These are phyloP conservation scores for Leptopilina myrica DNA, from an alignment of 2,888 invertebrate species.

Conservation along the genomic window DNA sequence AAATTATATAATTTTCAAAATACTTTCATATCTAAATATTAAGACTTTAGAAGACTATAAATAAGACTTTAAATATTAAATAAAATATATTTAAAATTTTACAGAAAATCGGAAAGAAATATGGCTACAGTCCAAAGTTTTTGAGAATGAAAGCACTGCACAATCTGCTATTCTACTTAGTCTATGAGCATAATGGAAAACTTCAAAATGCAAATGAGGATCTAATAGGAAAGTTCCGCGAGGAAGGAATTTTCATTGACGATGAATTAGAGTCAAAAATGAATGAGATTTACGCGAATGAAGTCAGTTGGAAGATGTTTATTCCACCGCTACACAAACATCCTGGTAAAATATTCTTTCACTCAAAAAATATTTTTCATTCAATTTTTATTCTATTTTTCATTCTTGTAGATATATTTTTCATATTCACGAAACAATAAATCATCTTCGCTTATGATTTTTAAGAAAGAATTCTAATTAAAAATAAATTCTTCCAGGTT, in stretches of 20 bases:
- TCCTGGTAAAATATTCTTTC: constrained; percentile 69
- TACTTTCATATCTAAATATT: too few relatives aligned
- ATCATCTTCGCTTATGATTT: too few relatives aligned
- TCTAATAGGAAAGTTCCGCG: constrained; percentile 64
- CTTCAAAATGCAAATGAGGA: constrained; percentile 48
- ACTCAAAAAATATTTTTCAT: neutral
- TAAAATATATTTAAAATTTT: constrained; percentile 37
- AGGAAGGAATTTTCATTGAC: constrained; percentile 67
- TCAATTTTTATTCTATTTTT: neutral
- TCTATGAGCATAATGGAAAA: constrained; percentile 79
- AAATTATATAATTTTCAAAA: neutral
- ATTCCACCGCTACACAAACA: constrained; percentile 83
- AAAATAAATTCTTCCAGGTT: constrained; percentile 71
- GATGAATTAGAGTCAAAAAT: constrained; percentile 76
- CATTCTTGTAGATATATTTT: too few relatives aligned
- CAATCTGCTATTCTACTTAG: constrained; percentile 84
- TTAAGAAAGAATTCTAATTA: constrained; percentile 8
- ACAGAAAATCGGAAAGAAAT: constrained; percentile 73
- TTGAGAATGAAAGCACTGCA: constrained; percentile 83
- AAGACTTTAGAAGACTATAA: too few relatives aligned
- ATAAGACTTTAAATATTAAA: too few relatives aligned
- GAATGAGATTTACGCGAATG: constrained; percentile 77
- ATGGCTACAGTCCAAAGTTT: constrained; percentile 82
- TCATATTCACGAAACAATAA: too few relatives aligned
- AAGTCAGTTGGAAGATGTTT: constrained; percentile 85